A percentile compares a stretch with the other conserved stretches of the same genome.
These are phyloP conservation scores for Catonia carolina DNA, from an alignment of 2,888 invertebrate species.

Conservation along the genomic window DNA sequence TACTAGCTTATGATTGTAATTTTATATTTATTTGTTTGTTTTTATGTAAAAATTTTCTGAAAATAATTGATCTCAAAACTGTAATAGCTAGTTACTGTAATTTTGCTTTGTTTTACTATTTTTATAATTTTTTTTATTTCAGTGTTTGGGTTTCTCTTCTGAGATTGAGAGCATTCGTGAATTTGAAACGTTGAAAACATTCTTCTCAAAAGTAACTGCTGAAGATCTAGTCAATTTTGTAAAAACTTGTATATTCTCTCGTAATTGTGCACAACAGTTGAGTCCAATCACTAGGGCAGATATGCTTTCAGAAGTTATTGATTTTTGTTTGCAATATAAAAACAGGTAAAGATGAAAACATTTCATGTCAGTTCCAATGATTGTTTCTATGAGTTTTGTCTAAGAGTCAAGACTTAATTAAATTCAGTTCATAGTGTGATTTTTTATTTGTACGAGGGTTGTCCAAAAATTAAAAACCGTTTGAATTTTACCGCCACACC, in stretches of 20 bases:
- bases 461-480: no score
- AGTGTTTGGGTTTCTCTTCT: constrained; percentile 17
- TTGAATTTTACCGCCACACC: no score
- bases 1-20: no score
- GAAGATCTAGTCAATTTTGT: constrained; percentile 17
- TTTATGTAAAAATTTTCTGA: no score
- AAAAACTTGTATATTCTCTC: constrained; percentile 17
- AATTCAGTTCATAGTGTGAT: background rate
- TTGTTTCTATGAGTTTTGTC: background rate
- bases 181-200: constrained; percentile 9
- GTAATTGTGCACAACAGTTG: constrained; percentile 15
- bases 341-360: constrained; percentile 8
- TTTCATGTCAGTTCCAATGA: background rate
- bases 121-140: background rate
- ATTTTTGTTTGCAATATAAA: constrained; percentile 4
- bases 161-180: constrained; percentile 8
- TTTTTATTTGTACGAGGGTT: no score
- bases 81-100: no score
- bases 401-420: background rate
- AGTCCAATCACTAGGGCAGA: constrained; percentile 7
- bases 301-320: constrained; percentile 13
- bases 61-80: no score
- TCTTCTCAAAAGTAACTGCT: constrained; percentile 19
- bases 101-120: no score
- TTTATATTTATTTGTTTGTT: no score